Evolutionary conservation across 92 coral and sea anemone species (phyloP), one percentile per base, ranked within the genome.

Genomic region (Phymanthus crucifer): DNA sequence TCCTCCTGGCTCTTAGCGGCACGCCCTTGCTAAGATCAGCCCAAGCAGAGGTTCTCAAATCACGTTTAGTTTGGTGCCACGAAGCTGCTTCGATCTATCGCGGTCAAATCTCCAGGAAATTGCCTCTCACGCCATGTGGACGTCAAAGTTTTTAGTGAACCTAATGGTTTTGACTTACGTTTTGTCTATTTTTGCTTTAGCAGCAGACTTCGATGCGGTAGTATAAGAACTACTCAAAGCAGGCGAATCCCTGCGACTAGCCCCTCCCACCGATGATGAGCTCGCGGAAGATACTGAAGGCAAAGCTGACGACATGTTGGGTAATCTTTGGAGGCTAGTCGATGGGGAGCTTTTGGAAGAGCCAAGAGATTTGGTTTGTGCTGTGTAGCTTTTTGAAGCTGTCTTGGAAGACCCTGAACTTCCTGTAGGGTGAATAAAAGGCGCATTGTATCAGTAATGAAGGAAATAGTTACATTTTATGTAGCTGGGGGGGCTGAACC

Each of bases 271-370:
- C 45, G 46, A 33, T 35, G 81, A 58, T 74, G 84, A 70, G 46
- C 83, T 56, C 11, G 81, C 70, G 17, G 83, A 61, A 33, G 93
- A 29, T 16, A 77, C 77, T 10, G 90, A 16, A 38, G 97, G 97
- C 45, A 92, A 83, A 9, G 94, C 89, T 48, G 97, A 84, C 21
- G 94, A 86, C 76, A 89, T 57, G 58, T 73, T 84, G 1, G 97
- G 92, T 13, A 92, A 79, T 72, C 91, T 83, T 75, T 92, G 97
- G 32, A 92, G 84, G 83, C 97, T 92, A 64, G 97, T 81, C 14
- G 93, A 92, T 0, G 90, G 93, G 0, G 97, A 89, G 35, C 97
- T 76, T 67, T 92, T 92, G 2, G 85, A 74, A 3, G 79, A 79
- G 77, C 83, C 68, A 56, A 84, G 40, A 68, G 40, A 13, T 33